Base-by-base conservation (phyloP, 2,888 invertebrate species). In the Callyntrura sp. region DNA sequence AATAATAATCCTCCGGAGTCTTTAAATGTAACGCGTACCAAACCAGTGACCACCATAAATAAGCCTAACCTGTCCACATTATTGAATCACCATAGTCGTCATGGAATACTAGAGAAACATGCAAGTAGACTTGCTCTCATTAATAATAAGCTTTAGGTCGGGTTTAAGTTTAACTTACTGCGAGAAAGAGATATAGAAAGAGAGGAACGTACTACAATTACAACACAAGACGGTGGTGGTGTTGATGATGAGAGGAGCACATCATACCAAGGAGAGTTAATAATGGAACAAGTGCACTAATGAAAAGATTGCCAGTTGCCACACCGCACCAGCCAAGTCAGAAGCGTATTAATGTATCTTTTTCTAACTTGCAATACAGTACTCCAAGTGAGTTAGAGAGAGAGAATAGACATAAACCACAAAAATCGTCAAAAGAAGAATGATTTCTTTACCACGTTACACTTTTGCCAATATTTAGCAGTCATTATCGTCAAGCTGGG, bases 1-100 rank as follows among this genome's bases (percentile, higher is more conserved):
- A n/a, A n/a, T n/a, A 35, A 62, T 62, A 23, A 62, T 62, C 60
- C 60, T 20, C 25, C 60, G 60, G 60, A 35, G 60, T 62, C 60
- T 62, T 62, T 62, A 62, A 62, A 25, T 8, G 60, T 62, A 35
- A 35, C 35, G 35, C 35, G 35, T 35, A 35, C 35, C 35, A 35
- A 35, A 35, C 35, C 35, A 35, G 6, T 6, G 35, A 35, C 6
- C 35, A 23, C 23, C 23, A 62, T 14, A 12, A 62, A n/a, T n/a
- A n/a, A 62, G 60, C 25, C 60, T 62, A 62, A 62, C 60, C 60
- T 62, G 23, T 25, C 12, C 5, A 62, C 60, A 62, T 23, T 62
- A 8, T 23, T 20, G 23, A 23, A 2, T 35, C 35, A 35, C 6
- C 35, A n/a, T n/a, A n/a, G 35, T 35, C 35, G 35, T 35, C 6